Conservation (phyloP, 2,113 vertebrate species). For the Podarcis cretensis region DNA sequence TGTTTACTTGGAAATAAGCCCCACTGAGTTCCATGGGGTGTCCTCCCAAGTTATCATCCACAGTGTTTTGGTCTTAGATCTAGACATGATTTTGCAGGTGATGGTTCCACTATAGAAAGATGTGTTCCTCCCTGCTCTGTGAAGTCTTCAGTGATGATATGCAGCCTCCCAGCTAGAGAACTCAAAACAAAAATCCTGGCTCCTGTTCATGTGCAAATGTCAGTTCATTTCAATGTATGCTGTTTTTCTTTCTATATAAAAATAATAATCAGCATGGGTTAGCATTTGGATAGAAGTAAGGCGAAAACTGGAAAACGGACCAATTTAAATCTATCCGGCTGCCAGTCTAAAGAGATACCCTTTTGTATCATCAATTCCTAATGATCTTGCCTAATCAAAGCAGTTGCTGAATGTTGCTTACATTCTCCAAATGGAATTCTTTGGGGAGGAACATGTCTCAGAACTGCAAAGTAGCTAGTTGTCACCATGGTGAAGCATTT, state of each 20-base stretch:
- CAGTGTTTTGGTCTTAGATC: background rate
- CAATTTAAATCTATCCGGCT: background rate
- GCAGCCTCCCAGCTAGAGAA: background rate
- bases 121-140: background rate
- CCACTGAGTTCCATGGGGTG: background rate
- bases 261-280: background rate
- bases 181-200: background rate
- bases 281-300: background rate
- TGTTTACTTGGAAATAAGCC: background rate
- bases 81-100: background rate
- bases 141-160: background rate
- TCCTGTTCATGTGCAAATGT: background rate
- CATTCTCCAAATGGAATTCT: background rate
- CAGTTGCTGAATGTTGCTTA: background rate
- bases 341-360: background rate
- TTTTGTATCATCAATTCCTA: background rate
- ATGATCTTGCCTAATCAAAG: background rate
- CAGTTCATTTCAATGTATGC: background rate
- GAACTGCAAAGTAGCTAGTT: background rate
- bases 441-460: background rate
- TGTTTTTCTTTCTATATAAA: no score
- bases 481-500: conserved; percentile 4
- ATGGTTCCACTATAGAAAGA: background rate
- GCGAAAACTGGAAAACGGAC: background rate
- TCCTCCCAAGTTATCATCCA: background rate